These are phyloP conservation scores for Ferrisia virgata DNA, from an alignment of 2,888 invertebrate genomes.

Conservation along the genomic window DNA sequence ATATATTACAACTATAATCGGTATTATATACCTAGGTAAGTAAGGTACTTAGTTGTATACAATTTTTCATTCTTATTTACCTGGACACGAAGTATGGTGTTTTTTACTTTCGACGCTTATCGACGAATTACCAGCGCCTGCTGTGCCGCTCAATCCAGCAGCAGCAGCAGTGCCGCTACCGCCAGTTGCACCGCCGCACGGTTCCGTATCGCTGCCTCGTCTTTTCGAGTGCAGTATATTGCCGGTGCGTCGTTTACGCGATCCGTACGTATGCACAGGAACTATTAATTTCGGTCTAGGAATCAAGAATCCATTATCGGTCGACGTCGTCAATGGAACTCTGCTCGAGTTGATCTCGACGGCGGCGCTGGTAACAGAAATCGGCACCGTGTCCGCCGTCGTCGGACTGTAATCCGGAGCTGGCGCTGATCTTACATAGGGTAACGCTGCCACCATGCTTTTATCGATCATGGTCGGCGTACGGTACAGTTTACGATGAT, in stretches of 20 bases:
- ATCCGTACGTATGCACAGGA: constrained; percentile 82
- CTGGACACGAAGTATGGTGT: constrained; percentile 52
- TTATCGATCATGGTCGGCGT: constrained; percentile 42
- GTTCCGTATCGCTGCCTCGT: constrained; percentile 48
- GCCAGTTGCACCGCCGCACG: constrained; percentile 40
- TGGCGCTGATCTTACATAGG: not conserved
- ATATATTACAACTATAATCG: too few species aligned
- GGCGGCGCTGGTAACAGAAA: not conserved
- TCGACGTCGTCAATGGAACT: constrained; percentile 18
- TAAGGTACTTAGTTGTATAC: not conserved
- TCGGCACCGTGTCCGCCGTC: not conserved
- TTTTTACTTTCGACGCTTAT: constrained; percentile 48
- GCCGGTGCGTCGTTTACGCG: constrained; percentile 74
- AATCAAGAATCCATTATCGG: constrained; percentile 66
- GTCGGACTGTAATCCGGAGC: not conserved
- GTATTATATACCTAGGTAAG: too few species aligned
- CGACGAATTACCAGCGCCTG: constrained; percentile 39
- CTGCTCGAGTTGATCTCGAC: constrained; percentile 16
- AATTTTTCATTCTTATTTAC: constrained; percentile 46
- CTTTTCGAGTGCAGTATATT: constrained; percentile 55
- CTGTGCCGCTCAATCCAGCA: constrained; percentile 46
- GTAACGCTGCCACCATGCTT: constrained; percentile 1
- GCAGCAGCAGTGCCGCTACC: too few species aligned
- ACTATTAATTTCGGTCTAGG: constrained; percentile 82
- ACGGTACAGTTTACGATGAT: constrained; percentile 32